These are phyloP conservation scores for Mamestra brassicae DNA, from an alignment of 2,888 invertebrate species.

Conservation along the genomic window DNA sequence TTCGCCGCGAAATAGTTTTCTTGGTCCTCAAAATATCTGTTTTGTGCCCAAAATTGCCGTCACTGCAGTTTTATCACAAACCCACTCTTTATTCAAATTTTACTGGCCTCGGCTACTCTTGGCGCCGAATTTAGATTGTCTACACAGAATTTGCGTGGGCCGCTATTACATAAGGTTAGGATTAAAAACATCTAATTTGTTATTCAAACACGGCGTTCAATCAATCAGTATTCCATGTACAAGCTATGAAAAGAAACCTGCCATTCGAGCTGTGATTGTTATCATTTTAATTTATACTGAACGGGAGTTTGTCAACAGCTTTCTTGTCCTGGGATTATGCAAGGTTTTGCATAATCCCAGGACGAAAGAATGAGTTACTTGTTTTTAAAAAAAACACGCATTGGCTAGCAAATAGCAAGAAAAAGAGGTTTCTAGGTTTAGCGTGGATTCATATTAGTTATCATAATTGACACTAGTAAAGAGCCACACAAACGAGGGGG, in stretches of 20 bases:
- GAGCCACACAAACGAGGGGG: too few relatives aligned
- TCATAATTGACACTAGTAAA: too few relatives aligned
- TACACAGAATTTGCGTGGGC: constrained; percentile 61
- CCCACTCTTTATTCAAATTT: constrained; percentile 40
- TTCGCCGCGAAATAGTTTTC: too few relatives aligned
- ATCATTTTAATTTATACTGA: constrained; percentile 56
- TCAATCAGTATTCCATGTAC: constrained; percentile 61
- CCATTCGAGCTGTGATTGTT: constrained; percentile 48
- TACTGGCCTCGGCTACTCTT: constrained; percentile 42
- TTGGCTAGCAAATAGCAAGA: background rate
- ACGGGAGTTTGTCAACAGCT: constrained; percentile 39
- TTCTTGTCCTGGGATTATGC: constrained; percentile 32
- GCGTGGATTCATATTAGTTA: too few relatives aligned
- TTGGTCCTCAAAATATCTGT: background rate
- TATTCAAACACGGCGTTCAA: constrained; percentile 59
- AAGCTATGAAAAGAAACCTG: constrained; percentile 51
- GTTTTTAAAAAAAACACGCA: background rate
- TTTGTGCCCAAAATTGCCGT: background rate
- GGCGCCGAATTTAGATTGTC: constrained; percentile 50
- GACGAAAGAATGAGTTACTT: background rate
- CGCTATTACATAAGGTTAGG: constrained; percentile 56
- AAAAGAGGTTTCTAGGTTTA: background rate
- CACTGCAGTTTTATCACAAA: constrained; percentile 33
- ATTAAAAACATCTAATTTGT: constrained; percentile 61
- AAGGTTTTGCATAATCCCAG: too few relatives aligned